Base-by-base conservation (phyloP, 1,140 invertebrate genomes). In the Camponotus floridanus region DNA sequence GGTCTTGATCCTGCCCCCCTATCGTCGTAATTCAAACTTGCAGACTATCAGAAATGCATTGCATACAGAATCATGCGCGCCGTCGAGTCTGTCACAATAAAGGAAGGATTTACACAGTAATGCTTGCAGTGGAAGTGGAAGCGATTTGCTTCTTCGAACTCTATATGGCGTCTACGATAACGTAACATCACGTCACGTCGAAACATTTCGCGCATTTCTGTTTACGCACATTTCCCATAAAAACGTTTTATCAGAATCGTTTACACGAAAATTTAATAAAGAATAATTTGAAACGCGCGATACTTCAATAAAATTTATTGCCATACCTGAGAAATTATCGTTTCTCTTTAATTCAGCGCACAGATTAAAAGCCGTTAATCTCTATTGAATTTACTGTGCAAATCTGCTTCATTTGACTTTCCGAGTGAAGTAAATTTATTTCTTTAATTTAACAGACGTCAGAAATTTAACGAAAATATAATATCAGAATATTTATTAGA, bases 11-110 rank as follows among this genome's bases (percentile, higher is more conserved):
- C 74, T 80, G 36, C 64, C 70, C 11, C 42, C 51, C 57, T 33
- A 65, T 74, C 70, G 61, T 76, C 65, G 89, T 89, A 91, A 89
- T 91, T 91, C 84, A 89, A 92, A 92, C 91, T 92, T 92, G 86
- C 91, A 90, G 89, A 86, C 90, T 86, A 90, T 92, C 89, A 91
- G 89, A 90, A 91, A 92, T 92, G 88, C 91, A 91, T 91, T 85
- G 85, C 90, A 89, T 89, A 88, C 64, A 67, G 80, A 87, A 91
- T 80, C 78, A 36, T 70, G 76, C 45, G 21, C 79, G 64, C 51
- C 45, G 45, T 42, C 70, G 55, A 67, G 42, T 83, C 65, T 48
- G 48, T 67, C 80, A 76, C 86, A 88, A 85, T 84, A 88, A 88
- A 80, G 85, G 71, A 73, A 81, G 83, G 87, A 86, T 91, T 88